phyloP scores from a whole-genome alignment of 37 sponge, comb jelly and placozoan genomes.

The Spongilla lacustris region DNA sequence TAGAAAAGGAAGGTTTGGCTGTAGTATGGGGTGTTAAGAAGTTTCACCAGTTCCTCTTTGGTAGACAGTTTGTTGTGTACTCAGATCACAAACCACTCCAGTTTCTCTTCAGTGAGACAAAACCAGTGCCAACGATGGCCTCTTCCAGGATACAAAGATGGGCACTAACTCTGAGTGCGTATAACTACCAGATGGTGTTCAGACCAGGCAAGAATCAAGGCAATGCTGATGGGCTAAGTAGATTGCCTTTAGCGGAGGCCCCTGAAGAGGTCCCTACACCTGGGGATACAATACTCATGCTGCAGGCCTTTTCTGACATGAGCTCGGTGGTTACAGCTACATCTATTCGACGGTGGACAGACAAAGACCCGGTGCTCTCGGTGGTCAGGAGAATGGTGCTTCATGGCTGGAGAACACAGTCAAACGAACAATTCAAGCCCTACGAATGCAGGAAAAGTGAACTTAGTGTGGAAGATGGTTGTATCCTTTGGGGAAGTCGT shows the following conservation, averaged over 20 bases:
- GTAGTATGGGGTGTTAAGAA: background rate
- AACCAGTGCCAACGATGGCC: background rate
- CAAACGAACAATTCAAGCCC: background rate
- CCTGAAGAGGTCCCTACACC: constrained; percentile 8
- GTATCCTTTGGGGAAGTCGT: constrained; percentile 5
- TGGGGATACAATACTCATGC: constrained; percentile 20
- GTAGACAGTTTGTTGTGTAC: background rate
- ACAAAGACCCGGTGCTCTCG: constrained; percentile 9
- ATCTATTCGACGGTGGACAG: constrained; percentile 10
- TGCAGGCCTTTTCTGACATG: background rate
- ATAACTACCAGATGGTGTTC: constrained; percentile 32
- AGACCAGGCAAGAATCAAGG: constrained; percentile 12
- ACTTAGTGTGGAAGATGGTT: constrained; percentile 20
- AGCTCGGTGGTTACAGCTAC: constrained; percentile 1
- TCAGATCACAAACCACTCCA: constrained; percentile 1
- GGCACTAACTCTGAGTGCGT: constrained; percentile 44
- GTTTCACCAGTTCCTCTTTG: constrained; percentile 4
- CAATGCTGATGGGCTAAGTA: constrained; percentile 47
- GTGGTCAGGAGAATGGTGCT: background rate
- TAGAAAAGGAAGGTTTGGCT: constrained; percentile 7
- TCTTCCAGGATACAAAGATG: constrained; percentile 18
- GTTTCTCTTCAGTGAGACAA: background rate
- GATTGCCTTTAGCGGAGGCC: constrained; percentile 20
- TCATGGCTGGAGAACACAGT: background rate
- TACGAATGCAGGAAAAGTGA: background rate